Evolutionary conservation across 2,797 vertebrate genomes (phyloP), one percentile per base, ranked within the genome.

Genomic region (Gobionotothen gibberifrons): DNA sequence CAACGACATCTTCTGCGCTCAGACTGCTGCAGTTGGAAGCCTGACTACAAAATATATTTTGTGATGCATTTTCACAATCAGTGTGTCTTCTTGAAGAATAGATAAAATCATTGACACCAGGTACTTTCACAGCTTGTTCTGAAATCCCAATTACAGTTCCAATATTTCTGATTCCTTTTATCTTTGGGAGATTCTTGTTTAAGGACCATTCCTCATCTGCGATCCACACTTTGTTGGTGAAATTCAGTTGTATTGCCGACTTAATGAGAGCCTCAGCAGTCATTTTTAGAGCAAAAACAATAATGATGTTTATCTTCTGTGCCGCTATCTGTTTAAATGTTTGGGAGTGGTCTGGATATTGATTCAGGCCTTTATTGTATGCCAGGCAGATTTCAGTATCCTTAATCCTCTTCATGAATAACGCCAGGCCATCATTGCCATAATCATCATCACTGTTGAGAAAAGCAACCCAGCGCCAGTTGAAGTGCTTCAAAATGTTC

Each of bases 391-490:
- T 89, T 0, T 89, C 44, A 0, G 78, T 87, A 0, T 43, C 0
- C 0, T 22, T 44, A 12, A 94, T 92, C 61, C 75, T 59, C 3
- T 84, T 69, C 0, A 87, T 68, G 74, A 97, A 93, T 0, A 89
- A 46, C 0, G 81, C 75, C 0, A 85, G 12, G 0, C 93, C 92
- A 0, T 92, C 83, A 29, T 59, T 76, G 29, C 96, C 94, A 0
- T 94, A 96, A 58, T 68, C 57, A 0, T 94, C 83, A 0, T 93
- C 62, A 0, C 92, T 94, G 77, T 93, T 86, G 3, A 97, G 81
- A 56, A 96, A 87, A 0, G 93, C 94, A 1, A 97, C 89, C 96
- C 96, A 98, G 0, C 78, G 92, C 97, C 97, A 98, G 0, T 86
- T 15, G 0, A 97, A 97, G 8, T 63, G 77, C 64, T 59, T 72